Percentiles rank a stretch among this genome's conserved stretches.
These are phyloP conservation scores for Argya squamiceps DNA, from an alignment of 2,797 vertebrate species.

Conservation along the genomic window DNA sequence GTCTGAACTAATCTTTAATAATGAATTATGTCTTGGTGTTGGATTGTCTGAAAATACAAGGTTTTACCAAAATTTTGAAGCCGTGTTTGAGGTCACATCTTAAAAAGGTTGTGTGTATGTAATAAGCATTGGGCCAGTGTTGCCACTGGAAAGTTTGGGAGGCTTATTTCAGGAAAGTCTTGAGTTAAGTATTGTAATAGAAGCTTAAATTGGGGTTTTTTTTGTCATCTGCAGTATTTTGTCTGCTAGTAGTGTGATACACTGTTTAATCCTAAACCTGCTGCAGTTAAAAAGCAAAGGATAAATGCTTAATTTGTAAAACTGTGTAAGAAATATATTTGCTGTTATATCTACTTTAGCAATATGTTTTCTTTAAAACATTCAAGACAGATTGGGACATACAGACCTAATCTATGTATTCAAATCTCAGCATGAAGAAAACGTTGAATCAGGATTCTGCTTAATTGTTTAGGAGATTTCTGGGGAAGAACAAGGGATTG, in stretches of 20 bases:
- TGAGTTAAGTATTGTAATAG: neutral
- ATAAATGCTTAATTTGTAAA: neutral
- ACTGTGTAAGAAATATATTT: neutral
- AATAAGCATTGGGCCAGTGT: neutral
- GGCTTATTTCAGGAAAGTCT: neutral
- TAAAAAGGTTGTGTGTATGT: neutral
- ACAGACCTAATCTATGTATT: neutral
- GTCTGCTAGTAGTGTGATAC: neutral
- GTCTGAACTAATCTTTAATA: neutral
- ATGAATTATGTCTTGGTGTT: neutral
- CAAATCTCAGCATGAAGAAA: neutral
- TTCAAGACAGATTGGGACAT: neutral
- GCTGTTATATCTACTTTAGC: neutral
- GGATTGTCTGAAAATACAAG: neutral
- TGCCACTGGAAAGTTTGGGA: neutral
- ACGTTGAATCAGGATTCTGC: neutral
- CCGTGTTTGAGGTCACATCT: accelerated
- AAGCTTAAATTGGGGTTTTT: accelerated
- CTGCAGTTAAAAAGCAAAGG: neutral
- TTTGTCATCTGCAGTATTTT: neutral
- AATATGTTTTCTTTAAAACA: neutral
- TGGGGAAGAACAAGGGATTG: neutral
- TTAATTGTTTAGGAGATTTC: neutral
- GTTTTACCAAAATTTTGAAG: neutral
- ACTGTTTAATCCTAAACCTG: neutral